Base-by-base conservation (phyloP, 2,888 invertebrate genomes). In the Tipula unca region DNA sequence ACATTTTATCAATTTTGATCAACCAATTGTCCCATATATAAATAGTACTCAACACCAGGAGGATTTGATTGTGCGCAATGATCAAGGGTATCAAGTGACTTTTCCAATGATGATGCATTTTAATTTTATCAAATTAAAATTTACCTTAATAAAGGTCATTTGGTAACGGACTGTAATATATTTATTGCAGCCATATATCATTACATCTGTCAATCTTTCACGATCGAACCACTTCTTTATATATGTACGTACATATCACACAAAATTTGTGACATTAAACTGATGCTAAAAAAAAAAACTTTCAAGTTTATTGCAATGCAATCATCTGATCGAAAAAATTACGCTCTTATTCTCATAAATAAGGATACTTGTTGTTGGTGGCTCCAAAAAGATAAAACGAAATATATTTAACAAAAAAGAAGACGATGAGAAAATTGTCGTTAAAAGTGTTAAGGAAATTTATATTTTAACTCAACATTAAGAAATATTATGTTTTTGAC, bases 401-500 rank as follows among this genome's bases (percentile, higher is more conserved):
- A n/a, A n/a, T n/a, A n/a, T n/a, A n/a, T n/a, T n/a, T n/a, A n/a
- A n/a, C n/a, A n/a, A 13, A 69, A n/a, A n/a, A 48, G n/a, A 20
- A 1, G 69, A 69, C 69, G 69, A 69, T 25, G 25, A 25, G 25
- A 69, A 69, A 25, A 69, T 69, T 69, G 69, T 69, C 69, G 69
- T 69, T 69, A 69, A 69, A 69, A 69, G 69, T 69, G 69, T 69
- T 69, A 69, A 69, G 25, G 69, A 69, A 69, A 69, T 69, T 69
- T 69, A 69, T 69, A 69, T 69, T 69, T 69, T 69, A 69, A 69
- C 69, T 25, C 25, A 10, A 69, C 69, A 69, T 69, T 69, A 69
- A 69, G 69, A 69, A 69, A 69, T 69, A 69, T 69, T 69, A 69
- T 69, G 69, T 69, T 69, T 69, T 69, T 69, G 69, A 69, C 69